phyloP scores from a whole-genome alignment of 1,140 invertebrate species.

The Liolophura sinensis region DNA sequence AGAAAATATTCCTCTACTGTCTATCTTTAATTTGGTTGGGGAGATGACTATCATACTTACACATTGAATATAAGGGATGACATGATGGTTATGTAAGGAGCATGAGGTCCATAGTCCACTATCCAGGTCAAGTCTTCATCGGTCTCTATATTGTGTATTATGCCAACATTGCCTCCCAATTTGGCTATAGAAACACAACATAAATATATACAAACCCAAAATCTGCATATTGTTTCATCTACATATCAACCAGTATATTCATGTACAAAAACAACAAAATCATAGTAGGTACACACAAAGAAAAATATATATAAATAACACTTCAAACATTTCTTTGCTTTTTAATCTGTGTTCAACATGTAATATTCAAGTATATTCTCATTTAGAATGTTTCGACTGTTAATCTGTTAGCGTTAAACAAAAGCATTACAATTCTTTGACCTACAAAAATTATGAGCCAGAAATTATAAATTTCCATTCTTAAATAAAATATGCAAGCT shows the following conservation, averaged over 20 bases:
- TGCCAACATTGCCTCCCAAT: slow-evolving; percentile 76
- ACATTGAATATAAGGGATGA: slow-evolving; percentile 56
- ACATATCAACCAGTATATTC: not conserved
- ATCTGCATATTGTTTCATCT: slow-evolving; percentile 16
- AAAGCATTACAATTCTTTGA: no score
- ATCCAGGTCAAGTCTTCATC: slow-evolving; percentile 74
- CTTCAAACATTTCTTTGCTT: not conserved
- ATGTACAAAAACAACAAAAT: not conserved
- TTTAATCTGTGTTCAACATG: not conserved
- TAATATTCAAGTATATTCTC: no score
- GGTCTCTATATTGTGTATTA: slow-evolving; percentile 72
- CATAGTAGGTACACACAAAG: not conserved
- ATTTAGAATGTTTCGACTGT: no score
- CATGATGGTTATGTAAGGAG: slow-evolving; percentile 57
- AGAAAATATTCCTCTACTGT: not conserved
- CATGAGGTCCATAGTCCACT: slow-evolving; percentile 65
- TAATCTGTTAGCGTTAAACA: no score
- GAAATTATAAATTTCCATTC: no score
- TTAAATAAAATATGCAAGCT: no score
- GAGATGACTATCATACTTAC: slow-evolving; percentile 28
- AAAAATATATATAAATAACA: not conserved
- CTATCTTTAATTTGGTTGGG: not conserved
- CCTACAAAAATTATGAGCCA: no score
- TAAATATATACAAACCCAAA: slow-evolving; percentile 63
- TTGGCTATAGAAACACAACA: slow-evolving; percentile 39